Conservation (phyloP, 2,797 vertebrate species). For the Avahi laniger region DNA sequence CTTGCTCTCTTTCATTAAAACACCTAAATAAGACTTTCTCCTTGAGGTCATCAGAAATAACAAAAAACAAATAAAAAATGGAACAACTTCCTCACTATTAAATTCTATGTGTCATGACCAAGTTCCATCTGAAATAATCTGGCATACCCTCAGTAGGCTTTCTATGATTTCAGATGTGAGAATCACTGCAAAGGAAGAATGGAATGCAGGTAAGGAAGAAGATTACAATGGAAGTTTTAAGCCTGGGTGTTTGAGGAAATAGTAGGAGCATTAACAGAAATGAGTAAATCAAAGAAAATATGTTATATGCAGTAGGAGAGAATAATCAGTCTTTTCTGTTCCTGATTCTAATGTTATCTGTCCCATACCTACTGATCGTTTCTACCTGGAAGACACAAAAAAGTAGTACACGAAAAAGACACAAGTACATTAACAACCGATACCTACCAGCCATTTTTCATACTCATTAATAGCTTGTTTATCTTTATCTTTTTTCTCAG, state of each 20-base stretch:
- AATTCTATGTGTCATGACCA: background rate
- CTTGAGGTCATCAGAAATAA: background rate
- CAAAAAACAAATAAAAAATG: background rate
- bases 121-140: background rate
- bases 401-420: background rate
- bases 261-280: background rate
- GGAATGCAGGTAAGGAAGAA: background rate
- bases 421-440: background rate
- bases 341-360: background rate
- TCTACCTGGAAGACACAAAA: background rate
- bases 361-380: background rate
- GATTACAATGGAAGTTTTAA: background rate
- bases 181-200: background rate
- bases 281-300: background rate
- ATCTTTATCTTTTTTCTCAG: constrained; percentile 90
- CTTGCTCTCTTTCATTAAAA: background rate
- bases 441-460: constrained; percentile 95
- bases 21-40: background rate
- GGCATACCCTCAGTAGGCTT: background rate
- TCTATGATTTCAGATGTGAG: background rate
- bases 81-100: background rate
- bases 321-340: background rate
- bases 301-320: background rate
- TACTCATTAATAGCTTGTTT: constrained; percentile 91
- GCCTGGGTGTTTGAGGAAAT: background rate